These are phyloP conservation scores for Syngnathus scovelli DNA, from an alignment of 2,113 vertebrate genomes.

Conservation along the genomic window DNA sequence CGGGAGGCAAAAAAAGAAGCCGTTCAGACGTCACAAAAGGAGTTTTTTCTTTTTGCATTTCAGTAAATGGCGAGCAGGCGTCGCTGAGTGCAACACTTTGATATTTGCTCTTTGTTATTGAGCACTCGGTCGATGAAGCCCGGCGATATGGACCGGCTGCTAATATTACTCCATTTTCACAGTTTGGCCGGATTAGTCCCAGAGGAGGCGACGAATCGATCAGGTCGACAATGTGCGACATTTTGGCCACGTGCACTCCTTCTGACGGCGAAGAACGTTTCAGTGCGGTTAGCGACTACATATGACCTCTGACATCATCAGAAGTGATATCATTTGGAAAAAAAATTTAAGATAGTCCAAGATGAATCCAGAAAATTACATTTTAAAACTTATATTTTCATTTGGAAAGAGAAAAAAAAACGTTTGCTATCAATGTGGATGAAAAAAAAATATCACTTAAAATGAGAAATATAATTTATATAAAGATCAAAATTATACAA, in stretches of 20 bases:
- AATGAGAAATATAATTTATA: no score
- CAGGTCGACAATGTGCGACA: background rate
- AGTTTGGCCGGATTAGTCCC: conserved; percentile 1
- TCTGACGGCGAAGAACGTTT: background rate
- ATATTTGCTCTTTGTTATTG: conserved; percentile 7
- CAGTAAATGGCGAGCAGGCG: background rate
- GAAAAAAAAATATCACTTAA: no score
- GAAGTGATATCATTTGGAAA: background rate
- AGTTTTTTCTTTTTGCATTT: no score
- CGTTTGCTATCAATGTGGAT: no score
- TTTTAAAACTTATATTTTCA: no score
- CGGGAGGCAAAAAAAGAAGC: background rate
- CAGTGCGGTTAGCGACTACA: background rate
- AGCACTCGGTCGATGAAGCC: background rate
- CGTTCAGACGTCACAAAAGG: background rate
- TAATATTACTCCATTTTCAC: conserved; percentile 5
- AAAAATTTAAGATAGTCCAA: background rate
- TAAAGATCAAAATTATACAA: no score
- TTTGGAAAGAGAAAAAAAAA: no score
- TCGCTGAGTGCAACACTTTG: background rate
- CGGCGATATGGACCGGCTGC: background rate
- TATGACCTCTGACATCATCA: background rate
- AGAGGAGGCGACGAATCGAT: background rate
- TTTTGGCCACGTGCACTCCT: background rate
- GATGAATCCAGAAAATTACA: no score